Base-by-base conservation (phyloP, 2,888 invertebrate genomes). In the Latheticus oryzae region DNA sequence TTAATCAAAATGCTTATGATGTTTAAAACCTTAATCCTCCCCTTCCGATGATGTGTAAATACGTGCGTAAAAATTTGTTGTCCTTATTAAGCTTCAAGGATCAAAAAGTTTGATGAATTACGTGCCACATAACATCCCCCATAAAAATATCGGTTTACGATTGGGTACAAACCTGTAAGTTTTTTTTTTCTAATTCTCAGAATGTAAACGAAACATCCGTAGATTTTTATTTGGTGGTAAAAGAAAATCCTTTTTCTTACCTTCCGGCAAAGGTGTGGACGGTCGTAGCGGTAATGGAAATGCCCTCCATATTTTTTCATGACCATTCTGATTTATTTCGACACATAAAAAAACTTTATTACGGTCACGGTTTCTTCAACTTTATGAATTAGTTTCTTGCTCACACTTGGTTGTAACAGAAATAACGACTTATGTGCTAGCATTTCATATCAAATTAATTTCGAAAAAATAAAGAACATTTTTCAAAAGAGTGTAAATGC, bases 341-440 rank as follows among this genome's bases (percentile, higher is more conserved):
- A 23, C 52, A 59, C 67, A 66, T 70, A 70, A 70, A 61, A n/a
- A 68, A 70, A 68, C 62, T 72, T 70, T 72, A 71, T 68, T 69
- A 69, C 66, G 66, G 68, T 69, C 68, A 64, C 63, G 65, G 65
- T 66, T 66, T 60, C 58, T 63, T 63, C 62, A 63, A 63, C 65
- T 68, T 69, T 68, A 65, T 66, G 68, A 69, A 71, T 69, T 68
- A 68, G 69, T 66, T 70, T 66, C 62, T 64, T 58, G 58, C 60
- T 64, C 63, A 58, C 63, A 63, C 63, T 61, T 63, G 60, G 60
- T 64, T 61, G 54, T 53, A 62, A 48, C 60, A 40, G 58, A 58
- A 58, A 56, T 59, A 58, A 62, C 57, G 24, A 19, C 38, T 38
- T 47, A n/a, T 24, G 48, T 48, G 38, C 30, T 12, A n/a, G n/a